phyloP scores from a whole-genome alignment of 2,113 vertebrate species.

The Mugil cephalus region DNA sequence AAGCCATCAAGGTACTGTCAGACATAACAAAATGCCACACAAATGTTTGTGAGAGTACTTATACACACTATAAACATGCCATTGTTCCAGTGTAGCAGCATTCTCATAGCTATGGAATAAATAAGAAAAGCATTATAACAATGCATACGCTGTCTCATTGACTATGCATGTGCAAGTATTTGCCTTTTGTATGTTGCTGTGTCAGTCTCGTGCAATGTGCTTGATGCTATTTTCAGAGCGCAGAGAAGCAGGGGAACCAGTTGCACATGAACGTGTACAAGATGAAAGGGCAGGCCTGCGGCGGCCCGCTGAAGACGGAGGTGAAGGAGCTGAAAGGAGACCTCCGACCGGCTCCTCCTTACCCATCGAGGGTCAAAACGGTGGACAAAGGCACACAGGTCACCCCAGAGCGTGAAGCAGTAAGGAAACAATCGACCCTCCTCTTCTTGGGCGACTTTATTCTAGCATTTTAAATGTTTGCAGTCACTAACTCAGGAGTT shows the following conservation, averaged over 20 bases:
- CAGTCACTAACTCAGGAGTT: background rate
- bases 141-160: background rate
- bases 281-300: constrained; percentile 75
- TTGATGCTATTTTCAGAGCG: constrained; percentile 83
- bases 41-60: too few relatives aligned
- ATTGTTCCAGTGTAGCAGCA: background rate
- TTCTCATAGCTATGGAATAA: background rate
- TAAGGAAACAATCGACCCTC: constrained; percentile 59
- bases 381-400: constrained; percentile 87
- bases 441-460: background rate
- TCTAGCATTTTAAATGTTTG: background rate
- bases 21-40: background rate
- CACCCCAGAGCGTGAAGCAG: constrained; percentile 83
- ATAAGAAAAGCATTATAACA: background rate
- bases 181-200: background rate
- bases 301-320: constrained; percentile 74
- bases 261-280: constrained; percentile 95
- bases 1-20: constrained; percentile 93
- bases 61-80: background rate
- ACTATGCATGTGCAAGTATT: background rate
- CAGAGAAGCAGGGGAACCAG: constrained; percentile 91
- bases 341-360: constrained; percentile 85
- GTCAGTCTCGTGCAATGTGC: background rate
- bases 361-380: constrained; percentile 84
- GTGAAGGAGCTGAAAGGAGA: constrained; percentile 84